Evolutionary conservation across 2,888 invertebrate species (phyloP).

Genomic region (Miltochrista miniata): DNA sequence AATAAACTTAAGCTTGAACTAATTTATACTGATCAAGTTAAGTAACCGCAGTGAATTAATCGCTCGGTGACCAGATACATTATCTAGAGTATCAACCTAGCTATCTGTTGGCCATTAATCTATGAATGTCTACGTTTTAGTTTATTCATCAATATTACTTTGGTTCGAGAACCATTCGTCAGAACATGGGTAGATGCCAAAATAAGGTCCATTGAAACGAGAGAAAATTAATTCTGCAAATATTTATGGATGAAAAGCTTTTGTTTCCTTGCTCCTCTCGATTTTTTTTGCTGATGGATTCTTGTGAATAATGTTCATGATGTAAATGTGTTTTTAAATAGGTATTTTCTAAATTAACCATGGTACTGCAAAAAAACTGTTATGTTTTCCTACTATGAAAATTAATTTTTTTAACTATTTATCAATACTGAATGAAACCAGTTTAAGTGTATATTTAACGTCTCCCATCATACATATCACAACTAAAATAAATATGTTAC

Average conservation of each 20-base stretch:
- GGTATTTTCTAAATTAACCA: no score
- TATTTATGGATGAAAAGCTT: no score
- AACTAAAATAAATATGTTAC: no score
- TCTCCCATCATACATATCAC: neutral
- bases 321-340: no score
- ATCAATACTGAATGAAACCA: neutral
- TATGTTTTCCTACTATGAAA: no score
- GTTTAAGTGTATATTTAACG: neutral
- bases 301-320: no score
- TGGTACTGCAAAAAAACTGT: no score
- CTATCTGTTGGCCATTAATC: slow-evolving; percentile 76
- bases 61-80: slow-evolving; percentile 75
- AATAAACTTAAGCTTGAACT: slow-evolving; percentile 51
- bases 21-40: slow-evolving; percentile 68
- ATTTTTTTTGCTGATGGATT: no score
- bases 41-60: slow-evolving; percentile 77
- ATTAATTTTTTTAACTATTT: no score
- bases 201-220: slow-evolving; percentile 13
- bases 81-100: slow-evolving; percentile 72
- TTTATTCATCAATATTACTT: slow-evolving; percentile 69
- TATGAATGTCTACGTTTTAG: slow-evolving; percentile 72
- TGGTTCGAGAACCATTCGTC: slow-evolving; percentile 63
- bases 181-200: slow-evolving; percentile 47
- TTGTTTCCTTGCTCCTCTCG: no score
- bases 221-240: no score